Conservation (phyloP, 2,797 vertebrate species). For the Urocyon cinereoargenteus region DNA sequence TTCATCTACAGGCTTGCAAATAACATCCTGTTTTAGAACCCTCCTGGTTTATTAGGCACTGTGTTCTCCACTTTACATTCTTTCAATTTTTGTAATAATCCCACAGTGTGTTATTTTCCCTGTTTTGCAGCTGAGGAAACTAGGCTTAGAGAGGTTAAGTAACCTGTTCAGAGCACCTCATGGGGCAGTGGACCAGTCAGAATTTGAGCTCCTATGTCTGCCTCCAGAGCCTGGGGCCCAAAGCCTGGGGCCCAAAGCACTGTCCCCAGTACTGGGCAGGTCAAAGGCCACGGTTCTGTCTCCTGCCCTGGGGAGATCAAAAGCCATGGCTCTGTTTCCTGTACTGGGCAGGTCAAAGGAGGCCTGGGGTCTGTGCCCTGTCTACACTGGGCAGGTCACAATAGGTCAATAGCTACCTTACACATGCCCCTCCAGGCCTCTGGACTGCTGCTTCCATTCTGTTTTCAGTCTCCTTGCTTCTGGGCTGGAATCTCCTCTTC, state of each 20-base stretch:
- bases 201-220: background rate
- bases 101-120: background rate
- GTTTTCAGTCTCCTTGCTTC: background rate
- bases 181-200: background rate
- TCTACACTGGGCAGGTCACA: background rate
- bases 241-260: rapidly evolving
- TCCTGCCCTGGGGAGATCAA: background rate
- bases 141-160: background rate
- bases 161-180: background rate
- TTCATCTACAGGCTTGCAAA: background rate
- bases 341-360: background rate
- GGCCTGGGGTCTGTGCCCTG: background rate
- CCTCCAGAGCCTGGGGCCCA: background rate
- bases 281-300: background rate
- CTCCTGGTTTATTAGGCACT: background rate
- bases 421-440: rapidly evolving
- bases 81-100: background rate
- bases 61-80: background rate
- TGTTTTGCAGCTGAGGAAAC: background rate
- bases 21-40: background rate
- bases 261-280: background rate
- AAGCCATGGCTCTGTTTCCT: background rate
- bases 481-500: background rate
- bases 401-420: no score
- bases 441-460: background rate